phyloP scores from a whole-genome alignment of 2,113 vertebrate genomes.

The Xiphias gladius region DNA sequence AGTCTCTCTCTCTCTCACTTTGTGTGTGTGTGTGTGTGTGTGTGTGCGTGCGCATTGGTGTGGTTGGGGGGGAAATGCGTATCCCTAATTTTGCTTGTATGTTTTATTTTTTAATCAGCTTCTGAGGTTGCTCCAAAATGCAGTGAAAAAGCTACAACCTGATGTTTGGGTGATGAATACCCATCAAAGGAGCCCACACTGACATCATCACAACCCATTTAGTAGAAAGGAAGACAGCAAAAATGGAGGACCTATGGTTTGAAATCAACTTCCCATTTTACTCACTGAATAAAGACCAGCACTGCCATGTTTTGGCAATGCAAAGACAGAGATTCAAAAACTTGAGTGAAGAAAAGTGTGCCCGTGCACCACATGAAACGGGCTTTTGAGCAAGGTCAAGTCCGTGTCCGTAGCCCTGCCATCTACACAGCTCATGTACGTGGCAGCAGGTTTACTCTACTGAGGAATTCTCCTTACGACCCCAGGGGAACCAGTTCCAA shows the following conservation, averaged over 20 bases:
- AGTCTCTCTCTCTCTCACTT: too few species aligned
- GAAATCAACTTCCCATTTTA: conserved; percentile 22
- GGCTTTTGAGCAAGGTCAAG: conserved; percentile 36
- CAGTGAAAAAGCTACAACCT: not conserved
- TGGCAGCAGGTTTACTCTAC: conserved; percentile 62
- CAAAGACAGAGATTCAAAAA: conserved; percentile 1
- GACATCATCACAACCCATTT: conserved; percentile 33
- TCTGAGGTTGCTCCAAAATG: not conserved
- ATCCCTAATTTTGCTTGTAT: not conserved
- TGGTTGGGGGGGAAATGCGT: too few species aligned
- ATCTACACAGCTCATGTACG: conserved; percentile 42
- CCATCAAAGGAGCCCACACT: conserved; percentile 14
- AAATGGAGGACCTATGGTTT: conserved; percentile 9
- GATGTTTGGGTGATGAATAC: conserved; percentile 2
- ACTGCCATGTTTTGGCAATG: not conserved
- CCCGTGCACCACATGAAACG: not conserved
- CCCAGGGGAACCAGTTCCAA: conserved; percentile 79
- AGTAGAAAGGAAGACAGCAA: not conserved
- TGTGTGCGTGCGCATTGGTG: too few species aligned
- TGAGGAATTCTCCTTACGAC: conserved; percentile 70
- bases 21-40: too few species aligned
- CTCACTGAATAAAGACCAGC: not conserved
- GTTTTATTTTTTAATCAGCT: conserved; percentile 29
- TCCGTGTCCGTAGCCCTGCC: not conserved
- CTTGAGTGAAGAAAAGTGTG: not conserved